These are phyloP conservation scores for Parazoanthus darwini DNA, from an alignment of 92 coral and sea anemone genomes.

Conservation along the genomic window DNA sequence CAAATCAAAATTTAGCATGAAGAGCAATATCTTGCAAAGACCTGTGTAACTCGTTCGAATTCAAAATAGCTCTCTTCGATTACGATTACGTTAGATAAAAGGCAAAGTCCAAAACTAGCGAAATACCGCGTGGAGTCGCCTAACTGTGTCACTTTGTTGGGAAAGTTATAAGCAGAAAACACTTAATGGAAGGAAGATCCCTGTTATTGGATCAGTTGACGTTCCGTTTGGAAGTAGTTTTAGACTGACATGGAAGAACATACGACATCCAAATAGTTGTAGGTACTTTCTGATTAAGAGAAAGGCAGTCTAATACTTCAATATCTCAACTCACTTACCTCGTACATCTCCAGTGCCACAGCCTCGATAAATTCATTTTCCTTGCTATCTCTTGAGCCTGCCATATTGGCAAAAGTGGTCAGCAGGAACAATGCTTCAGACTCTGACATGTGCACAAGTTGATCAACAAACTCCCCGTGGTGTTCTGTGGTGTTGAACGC, in stretches of 20 bases:
- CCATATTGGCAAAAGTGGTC: conserved; percentile 98
- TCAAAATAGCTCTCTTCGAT: too few relatives aligned
- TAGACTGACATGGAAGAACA: background rate
- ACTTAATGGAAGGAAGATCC: too few relatives aligned
- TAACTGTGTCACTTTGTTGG: too few relatives aligned
- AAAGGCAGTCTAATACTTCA: background rate
- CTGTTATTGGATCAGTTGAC: too few relatives aligned
- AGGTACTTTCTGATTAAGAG: background rate
- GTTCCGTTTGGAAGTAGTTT: background rate
- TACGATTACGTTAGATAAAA: too few relatives aligned
- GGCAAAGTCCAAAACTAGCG: too few relatives aligned
- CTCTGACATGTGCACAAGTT: conserved; percentile 83
- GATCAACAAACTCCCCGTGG: conserved; percentile 79
- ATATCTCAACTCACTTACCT: conserved; percentile 54
- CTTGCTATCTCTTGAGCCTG: conserved; percentile 77
- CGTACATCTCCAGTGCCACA: conserved; percentile 82
- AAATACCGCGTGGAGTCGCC: too few relatives aligned
- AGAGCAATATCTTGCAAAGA: too few relatives aligned
- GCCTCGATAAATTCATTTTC: conserved; percentile 92
- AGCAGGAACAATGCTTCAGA: conserved; percentile 91
- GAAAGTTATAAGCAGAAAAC: too few relatives aligned
- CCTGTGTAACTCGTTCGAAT: too few relatives aligned
- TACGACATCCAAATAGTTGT: too few relatives aligned
- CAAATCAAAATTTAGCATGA: too few relatives aligned
- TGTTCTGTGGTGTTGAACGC: conserved; percentile 41